Conservation (phyloP, 2,113 vertebrate species). For the Mixornis gularis region DNA sequence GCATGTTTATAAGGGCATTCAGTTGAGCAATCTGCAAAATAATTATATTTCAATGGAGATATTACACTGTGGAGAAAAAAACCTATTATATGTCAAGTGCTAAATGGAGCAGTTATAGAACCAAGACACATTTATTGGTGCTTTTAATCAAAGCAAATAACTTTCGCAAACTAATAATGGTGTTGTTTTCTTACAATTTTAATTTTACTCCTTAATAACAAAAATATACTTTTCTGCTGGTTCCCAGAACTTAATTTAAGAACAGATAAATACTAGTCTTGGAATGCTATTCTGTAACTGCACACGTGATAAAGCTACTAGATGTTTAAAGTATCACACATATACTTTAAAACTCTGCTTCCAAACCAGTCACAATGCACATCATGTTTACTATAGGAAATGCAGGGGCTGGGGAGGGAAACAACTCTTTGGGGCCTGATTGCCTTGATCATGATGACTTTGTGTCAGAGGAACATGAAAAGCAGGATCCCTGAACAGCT, state of each 20-base stretch:
- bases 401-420: neutral
- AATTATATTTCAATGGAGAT: constrained; percentile 84
- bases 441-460: neutral
- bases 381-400: neutral
- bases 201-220: constrained; percentile 70
- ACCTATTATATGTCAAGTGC: constrained; percentile 74
- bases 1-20: constrained; percentile 90
- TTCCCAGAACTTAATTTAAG: constrained; percentile 44
- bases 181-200: constrained; percentile 67
- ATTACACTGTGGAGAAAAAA: constrained; percentile 67
- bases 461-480: neutral
- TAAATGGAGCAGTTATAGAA: constrained; percentile 75
- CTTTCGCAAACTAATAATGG: constrained; percentile 69
- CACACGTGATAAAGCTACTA: neutral
- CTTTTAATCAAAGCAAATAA: constrained; percentile 79
- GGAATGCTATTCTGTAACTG: neutral
- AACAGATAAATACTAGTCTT: constrained; percentile 12
- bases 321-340: neutral
- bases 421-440: neutral
- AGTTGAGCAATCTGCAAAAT: constrained; percentile 90
- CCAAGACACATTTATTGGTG: constrained; percentile 71
- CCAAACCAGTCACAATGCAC: neutral
- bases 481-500: neutral
- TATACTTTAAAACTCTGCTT: neutral
- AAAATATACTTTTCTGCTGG: constrained; percentile 63